Evolutionary conservation across 2,888 invertebrate genomes (phyloP).

Genomic region (Rapana venosa): DNA sequence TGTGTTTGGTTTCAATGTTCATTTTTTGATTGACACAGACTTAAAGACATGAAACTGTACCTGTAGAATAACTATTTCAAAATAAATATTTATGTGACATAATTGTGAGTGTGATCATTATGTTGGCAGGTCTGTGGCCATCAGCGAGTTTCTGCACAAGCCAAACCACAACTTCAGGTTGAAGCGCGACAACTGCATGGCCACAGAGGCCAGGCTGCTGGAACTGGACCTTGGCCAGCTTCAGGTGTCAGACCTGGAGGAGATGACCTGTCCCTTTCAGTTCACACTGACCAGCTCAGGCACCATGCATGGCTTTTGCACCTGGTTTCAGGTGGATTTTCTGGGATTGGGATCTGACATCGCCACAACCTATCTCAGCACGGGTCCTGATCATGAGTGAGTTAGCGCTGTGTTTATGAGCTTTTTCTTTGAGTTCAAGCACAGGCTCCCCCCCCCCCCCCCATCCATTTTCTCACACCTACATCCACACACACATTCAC

Average conservation of each 20-base stretch:
- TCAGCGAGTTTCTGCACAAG: constrained; percentile 55
- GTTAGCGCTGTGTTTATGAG: constrained; percentile 12
- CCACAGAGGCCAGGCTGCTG: constrained; percentile 49
- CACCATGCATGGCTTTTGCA: constrained; percentile 62
- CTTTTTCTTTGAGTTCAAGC: too few relatives aligned
- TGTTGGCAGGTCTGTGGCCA: constrained; percentile 53
- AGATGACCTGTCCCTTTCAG: constrained; percentile 53
- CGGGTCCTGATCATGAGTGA: constrained; percentile 62
- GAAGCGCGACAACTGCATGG: constrained; percentile 53
- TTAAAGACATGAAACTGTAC: too few relatives aligned
- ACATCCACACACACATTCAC: too few relatives aligned
- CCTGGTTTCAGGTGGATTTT: constrained; percentile 64
- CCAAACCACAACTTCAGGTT: constrained; percentile 59
- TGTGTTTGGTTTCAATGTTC: too few relatives aligned
- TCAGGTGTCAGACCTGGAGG: constrained; percentile 56
- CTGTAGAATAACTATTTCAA: too few relatives aligned
- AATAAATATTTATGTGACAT: too few relatives aligned
- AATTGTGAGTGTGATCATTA: not conserved
- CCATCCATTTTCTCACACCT: too few relatives aligned
- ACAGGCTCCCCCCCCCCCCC: too few relatives aligned
- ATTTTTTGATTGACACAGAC: too few relatives aligned
- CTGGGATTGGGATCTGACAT: constrained; percentile 48
- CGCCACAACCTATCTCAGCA: constrained; percentile 54
- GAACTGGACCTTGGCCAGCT: constrained; percentile 56
- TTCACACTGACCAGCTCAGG: constrained; percentile 54